These are phyloP conservation scores for Calycopis cecrops DNA, from an alignment of 1,140 invertebrate species.

Conservation along the genomic window DNA sequence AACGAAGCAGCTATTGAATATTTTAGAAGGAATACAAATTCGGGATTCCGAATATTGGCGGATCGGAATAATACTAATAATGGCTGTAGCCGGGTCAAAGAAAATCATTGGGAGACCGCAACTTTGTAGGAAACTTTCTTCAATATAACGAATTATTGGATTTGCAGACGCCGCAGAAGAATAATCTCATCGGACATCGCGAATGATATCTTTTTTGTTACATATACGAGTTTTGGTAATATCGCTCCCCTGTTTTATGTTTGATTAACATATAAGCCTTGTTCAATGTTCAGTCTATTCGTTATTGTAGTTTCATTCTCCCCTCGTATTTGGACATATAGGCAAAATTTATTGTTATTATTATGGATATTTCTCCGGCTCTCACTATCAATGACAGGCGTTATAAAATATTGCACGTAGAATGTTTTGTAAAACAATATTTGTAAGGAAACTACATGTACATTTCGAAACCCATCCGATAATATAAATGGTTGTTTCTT, in stretches of 20 bases:
- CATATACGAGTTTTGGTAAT: constrained; percentile 39
- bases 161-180: constrained; percentile 51
- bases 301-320: constrained; percentile 29
- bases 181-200: constrained; percentile 57
- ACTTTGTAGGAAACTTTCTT: constrained; percentile 64
- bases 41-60: constrained; percentile 40
- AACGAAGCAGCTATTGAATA: constrained; percentile 7
- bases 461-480: too few species aligned
- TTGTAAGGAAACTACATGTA: too few species aligned
- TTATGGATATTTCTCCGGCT: constrained; percentile 1
- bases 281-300: constrained; percentile 24
- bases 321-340: constrained; percentile 13
- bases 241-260: constrained; percentile 38
- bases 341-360: constrained; percentile 7
- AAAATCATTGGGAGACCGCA: constrained; percentile 59
- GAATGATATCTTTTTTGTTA: constrained; percentile 54
- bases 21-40: constrained; percentile 27
- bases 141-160: constrained; percentile 71
- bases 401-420: background rate
- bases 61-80: constrained; percentile 61
- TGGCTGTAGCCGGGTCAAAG: constrained; percentile 49
- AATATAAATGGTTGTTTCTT: too few species aligned
- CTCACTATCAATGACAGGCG: background rate
- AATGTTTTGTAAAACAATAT: background rate
- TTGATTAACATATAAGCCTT: constrained; percentile 42